Conservation (phyloP, 2,797 vertebrate genomes). For the Ibycter americanus region DNA sequence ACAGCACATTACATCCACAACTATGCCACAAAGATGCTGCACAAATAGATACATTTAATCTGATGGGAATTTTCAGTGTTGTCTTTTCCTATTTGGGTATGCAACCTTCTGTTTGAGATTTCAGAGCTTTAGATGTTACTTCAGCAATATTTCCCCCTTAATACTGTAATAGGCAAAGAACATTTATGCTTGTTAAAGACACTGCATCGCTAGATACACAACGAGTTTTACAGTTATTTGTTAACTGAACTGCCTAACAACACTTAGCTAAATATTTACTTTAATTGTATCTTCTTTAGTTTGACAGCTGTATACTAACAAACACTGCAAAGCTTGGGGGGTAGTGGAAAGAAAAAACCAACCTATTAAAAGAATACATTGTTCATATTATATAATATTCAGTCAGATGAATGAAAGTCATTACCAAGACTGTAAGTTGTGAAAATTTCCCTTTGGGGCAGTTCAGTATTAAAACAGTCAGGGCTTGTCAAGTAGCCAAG, state of each 20-base stretch:
- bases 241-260: neutral
- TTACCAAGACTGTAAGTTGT: neutral
- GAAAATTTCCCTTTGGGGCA: neutral
- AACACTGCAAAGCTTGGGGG: neutral
- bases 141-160: neutral
- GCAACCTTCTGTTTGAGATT: neutral
- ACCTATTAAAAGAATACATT: neutral
- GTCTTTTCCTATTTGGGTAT: neutral
- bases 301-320: neutral
- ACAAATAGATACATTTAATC: neutral
- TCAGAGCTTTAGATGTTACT: neutral
- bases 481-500: neutral
- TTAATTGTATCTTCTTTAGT: neutral
- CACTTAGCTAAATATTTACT: neutral
- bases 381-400: neutral
- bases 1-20: neutral
- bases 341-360: neutral
- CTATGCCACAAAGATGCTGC: neutral
- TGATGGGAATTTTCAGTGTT: neutral
- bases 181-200: neutral
- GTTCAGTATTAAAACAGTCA: neutral
- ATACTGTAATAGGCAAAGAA: neutral
- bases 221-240: neutral
- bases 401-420: neutral
- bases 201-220: neutral